Percentiles rank a stretch among this genome's conserved stretches.
These are phyloP conservation scores for Onychomys leucogaster DNA, from an alignment of 2,797 vertebrate species.

Conservation along the genomic window DNA sequence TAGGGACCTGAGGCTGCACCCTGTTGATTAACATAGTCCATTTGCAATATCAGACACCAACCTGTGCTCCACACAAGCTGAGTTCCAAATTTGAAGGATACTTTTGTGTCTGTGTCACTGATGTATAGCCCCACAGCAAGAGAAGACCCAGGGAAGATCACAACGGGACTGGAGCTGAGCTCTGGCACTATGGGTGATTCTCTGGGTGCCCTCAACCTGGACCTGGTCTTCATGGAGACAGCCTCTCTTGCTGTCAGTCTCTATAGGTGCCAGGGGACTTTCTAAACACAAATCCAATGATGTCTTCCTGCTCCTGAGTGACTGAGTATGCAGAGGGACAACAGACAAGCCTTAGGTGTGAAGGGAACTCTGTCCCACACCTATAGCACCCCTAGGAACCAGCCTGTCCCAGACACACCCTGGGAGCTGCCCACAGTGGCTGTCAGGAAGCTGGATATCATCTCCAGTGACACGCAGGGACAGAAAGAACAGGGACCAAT, in stretches of 20 bases:
- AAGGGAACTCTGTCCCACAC: neutral
- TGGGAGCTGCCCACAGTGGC: fast-evolving
- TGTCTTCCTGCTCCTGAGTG: neutral
- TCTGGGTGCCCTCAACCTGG: fast-evolving
- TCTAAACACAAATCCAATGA: neutral
- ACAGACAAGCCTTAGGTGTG: fast-evolving
- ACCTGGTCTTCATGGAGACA: fast-evolving
- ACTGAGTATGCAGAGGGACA: fast-evolving
- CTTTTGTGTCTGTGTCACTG: neutral
- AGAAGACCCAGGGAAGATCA: neutral
- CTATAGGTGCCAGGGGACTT: neutral
- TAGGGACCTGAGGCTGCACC: neutral
- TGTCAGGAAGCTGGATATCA: neutral
- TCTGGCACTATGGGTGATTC: fast-evolving
- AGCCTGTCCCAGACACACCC: fast-evolving
- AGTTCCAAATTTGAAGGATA: neutral
- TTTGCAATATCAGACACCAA: neutral
- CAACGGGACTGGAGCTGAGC: neutral
- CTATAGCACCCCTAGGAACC: fast-evolving
- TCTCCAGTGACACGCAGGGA: neutral
- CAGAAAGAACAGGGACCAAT: neutral
- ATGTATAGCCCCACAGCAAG: fast-evolving
- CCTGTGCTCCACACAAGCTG: fast-evolving
- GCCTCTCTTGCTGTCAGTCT: neutral
- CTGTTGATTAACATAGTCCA: neutral